Evolutionary conservation across 2,113 vertebrate species (phyloP), one percentile per base, ranked within the genome.

Genomic region (Dromas ardeola): DNA sequence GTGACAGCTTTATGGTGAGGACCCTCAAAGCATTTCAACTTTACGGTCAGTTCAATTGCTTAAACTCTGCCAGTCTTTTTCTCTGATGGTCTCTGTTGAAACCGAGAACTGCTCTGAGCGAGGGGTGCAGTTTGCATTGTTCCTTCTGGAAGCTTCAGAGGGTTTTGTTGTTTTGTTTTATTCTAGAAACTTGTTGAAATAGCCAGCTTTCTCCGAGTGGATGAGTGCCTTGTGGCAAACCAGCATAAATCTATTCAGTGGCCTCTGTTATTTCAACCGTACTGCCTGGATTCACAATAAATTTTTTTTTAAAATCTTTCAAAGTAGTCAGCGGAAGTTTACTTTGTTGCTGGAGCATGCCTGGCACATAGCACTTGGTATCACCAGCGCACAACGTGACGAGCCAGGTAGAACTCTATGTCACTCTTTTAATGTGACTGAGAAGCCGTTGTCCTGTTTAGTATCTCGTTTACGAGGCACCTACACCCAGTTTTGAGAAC

Each of bases 1-100:
- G 76, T 63, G 92, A 94, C 86, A 95, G 86, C 80, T 92, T 88
- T 78, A 61, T 94, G 95, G 93, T 97, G 93, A 95, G 96, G 92
- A 91, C 83, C 55, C 82, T 90, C 86, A 43, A 45, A 92, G 63
- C 67, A 15, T 88, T 94, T 90, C 74, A 90, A 0, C 63, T 83
- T 66, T 69, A 4, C 52, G 81, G 82, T 16, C n/a, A 22, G 23
- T 47, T 92, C 82, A 83, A 6, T 81, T 84, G 82, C 88, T 88
- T 63, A 15, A 72, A 11, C 72, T 70, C 30, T 95, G 94, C 82
- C 88, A 88, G 82, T 27, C 59, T 34, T n/a, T 40, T 91, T 88
- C 59, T 52, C 76, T 58, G 42, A 25, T 32, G 56, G 50, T 9
- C 85, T 83, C 74, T 76, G 71, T 32, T 85, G 90, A 72, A 92